phyloP scores from a whole-genome alignment of 2,113 vertebrate genomes.

The Hydrolagus affinis region DNA sequence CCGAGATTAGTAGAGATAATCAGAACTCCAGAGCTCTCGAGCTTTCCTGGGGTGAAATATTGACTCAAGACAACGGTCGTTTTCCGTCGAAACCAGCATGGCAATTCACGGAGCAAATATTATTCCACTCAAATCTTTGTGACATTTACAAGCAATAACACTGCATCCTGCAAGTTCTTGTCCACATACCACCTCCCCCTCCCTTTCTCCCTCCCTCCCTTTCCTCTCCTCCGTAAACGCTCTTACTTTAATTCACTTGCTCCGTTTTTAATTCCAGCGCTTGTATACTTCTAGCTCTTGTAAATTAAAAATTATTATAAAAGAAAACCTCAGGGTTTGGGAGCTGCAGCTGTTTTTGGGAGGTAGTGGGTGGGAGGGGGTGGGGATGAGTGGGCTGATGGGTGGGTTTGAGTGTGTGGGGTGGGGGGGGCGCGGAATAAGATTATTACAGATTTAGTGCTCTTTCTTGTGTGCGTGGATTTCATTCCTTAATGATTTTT shows the following conservation, averaged over 20 bases:
- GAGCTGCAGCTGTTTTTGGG: not conserved
- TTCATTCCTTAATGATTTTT: not conserved
- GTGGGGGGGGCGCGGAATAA: not conserved
- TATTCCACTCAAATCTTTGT: not conserved
- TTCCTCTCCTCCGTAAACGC: too few species aligned
- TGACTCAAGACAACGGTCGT: not conserved
- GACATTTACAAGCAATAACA: not conserved
- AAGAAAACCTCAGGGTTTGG: not conserved
- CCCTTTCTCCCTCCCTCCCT: too few species aligned
- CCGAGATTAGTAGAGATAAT: not conserved
- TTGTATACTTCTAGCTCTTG: not conserved
- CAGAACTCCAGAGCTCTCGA: not conserved
- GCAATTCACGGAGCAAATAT: not conserved
- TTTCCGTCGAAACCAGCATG: not conserved
- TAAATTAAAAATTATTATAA: slow-evolving; percentile 22
- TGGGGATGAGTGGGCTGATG: too few species aligned
- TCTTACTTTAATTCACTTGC: not conserved
- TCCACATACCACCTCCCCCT: too few species aligned
- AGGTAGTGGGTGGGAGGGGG: too few species aligned
- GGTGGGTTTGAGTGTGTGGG: too few species aligned
- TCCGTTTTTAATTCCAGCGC: not conserved
- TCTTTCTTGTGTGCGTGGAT: not conserved
- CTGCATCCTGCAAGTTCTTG: not conserved
- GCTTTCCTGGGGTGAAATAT: not conserved
- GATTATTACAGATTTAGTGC: slow-evolving; percentile 15